phyloP scores from a whole-genome alignment of 1,140 invertebrate genomes.

The Aphelenchoides besseyi region DNA sequence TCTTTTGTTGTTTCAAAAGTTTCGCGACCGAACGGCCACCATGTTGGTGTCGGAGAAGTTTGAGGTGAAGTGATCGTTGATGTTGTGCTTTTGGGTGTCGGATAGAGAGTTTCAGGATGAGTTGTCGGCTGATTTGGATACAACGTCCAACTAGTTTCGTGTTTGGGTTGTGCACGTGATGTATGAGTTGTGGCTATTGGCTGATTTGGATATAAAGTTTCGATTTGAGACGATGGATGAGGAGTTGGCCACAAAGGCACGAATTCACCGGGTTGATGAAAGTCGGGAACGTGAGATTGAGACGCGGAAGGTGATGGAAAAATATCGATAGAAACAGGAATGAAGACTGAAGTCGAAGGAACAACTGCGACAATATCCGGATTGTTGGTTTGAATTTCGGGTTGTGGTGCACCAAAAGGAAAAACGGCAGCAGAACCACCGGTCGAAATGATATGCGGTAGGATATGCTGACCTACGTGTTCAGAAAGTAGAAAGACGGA shows the following conservation, averaged over 20 bases:
- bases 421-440: neutral
- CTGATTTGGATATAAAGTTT: constrained; percentile 11
- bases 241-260: neutral
- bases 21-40: constrained; percentile 5
- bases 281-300: neutral
- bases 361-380: neutral
- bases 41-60: constrained; percentile 10
- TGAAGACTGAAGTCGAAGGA: neutral
- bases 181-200: neutral
- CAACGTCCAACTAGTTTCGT: neutral
- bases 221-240: neutral
- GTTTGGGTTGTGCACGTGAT: neutral
- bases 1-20: constrained; percentile 22
- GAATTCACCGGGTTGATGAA: neutral
- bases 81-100: neutral
- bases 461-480: constrained; percentile 16
- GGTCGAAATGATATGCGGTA: constrained; percentile 13
- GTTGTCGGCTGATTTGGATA: constrained; percentile 12
- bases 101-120: neutral
- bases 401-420: neutral
- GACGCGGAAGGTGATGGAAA: neutral
- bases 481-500: constrained; percentile 18
- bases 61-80: neutral
- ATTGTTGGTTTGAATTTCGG: neutral
- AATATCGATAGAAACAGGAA: too few relatives aligned